Percentiles rank a stretch among this genome's conserved stretches.
These are phyloP conservation scores for Malurus leucopterus DNA, from an alignment of 2,797 vertebrate species.

Conservation along the genomic window DNA sequence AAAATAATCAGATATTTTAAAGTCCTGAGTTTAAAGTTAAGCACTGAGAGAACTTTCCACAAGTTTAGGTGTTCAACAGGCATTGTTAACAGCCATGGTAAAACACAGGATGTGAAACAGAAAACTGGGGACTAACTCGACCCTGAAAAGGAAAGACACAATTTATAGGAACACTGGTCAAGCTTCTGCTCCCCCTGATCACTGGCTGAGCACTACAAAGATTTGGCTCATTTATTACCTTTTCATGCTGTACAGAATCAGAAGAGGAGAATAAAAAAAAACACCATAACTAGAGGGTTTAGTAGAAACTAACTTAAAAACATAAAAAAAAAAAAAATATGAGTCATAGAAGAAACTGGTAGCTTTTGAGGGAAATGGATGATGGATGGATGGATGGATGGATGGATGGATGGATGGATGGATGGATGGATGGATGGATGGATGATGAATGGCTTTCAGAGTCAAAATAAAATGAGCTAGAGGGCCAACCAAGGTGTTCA, in stretches of 20 bases:
- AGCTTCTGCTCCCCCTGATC: background rate
- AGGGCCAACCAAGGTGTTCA: background rate
- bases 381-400: background rate
- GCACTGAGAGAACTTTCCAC: background rate
- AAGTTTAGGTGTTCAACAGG: background rate
- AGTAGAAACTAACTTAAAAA: background rate
- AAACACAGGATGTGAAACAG: background rate
- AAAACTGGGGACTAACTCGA: background rate
- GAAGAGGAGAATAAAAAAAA: background rate
- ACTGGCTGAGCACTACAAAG: background rate
- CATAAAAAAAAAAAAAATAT: background rate
- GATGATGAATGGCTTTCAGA: background rate
- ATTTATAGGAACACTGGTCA: background rate
- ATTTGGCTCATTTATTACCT: background rate
- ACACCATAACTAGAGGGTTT: background rate
- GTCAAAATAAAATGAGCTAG: background rate
- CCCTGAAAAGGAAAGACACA: background rate
- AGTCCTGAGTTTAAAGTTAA: background rate
- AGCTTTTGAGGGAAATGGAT: background rate
- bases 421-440: background rate
- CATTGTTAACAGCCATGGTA: background rate
- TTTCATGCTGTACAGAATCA: background rate
- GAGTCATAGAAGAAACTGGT: background rate
- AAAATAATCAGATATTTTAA: background rate
- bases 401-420: background rate